These are phyloP conservation scores for Rhagologus leucostigma DNA, from an alignment of 2,113 vertebrate species.

Conservation along the genomic window DNA sequence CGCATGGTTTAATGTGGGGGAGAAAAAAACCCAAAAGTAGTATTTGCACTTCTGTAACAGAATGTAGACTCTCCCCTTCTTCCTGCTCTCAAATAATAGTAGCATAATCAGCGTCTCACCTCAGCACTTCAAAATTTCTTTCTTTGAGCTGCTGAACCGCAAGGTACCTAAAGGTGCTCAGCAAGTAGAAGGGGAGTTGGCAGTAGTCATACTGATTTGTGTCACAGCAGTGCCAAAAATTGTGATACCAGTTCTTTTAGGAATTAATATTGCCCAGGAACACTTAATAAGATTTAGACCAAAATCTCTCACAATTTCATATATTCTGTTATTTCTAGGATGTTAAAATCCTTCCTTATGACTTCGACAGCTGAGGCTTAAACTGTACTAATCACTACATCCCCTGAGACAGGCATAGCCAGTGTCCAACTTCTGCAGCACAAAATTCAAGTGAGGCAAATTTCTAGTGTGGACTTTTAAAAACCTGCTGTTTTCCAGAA, in stretches of 20 bases:
- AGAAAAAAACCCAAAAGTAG: neutral
- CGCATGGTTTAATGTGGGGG: neutral
- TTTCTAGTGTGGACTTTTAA: neutral
- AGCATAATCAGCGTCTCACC: neutral
- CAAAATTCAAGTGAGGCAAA: neutral
- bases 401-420: fast-evolving
- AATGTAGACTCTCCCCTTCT: neutral
- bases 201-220: neutral
- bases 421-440: neutral
- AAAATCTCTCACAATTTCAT: neutral
- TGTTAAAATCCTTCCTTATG: neutral
- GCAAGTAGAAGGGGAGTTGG: fast-evolving
- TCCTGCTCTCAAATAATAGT: neutral
- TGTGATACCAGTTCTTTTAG: neutral
- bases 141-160: too few species aligned
- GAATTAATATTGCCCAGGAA: neutral
- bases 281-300: neutral
- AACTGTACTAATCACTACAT: neutral
- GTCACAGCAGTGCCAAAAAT: neutral
- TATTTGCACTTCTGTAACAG: fast-evolving
- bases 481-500: neutral
- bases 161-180: neutral
- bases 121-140: neutral
- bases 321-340: neutral
- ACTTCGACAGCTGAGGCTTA: neutral